Conservation (phyloP, 2,113 vertebrate species). For the Corythornis cristatus region DNA sequence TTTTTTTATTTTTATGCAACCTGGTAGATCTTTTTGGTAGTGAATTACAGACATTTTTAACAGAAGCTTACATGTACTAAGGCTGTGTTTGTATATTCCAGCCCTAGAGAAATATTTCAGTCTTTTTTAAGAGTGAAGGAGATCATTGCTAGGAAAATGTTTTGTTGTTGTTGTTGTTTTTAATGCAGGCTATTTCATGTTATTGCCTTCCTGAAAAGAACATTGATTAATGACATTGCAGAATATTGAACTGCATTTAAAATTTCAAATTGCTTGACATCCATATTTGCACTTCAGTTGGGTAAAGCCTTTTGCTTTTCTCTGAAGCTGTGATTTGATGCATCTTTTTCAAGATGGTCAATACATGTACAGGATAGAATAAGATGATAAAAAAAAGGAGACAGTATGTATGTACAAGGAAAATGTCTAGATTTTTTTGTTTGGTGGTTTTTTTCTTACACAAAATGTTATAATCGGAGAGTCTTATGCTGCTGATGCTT, state of each 20-base stretch:
- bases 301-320: neutral
- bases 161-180: neutral
- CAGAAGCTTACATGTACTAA: neutral
- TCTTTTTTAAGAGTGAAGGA: neutral
- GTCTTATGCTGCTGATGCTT: neutral
- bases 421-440: neutral
- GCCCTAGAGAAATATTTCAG: neutral
- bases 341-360: neutral
- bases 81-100: neutral
- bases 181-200: neutral
- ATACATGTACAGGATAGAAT: neutral
- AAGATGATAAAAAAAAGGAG: neutral
- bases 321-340: neutral
- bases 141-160: neutral
- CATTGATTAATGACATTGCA: conserved; percentile 4
- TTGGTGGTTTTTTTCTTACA: neutral
- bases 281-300: neutral
- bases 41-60: neutral
- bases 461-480: neutral
- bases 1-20: neutral
- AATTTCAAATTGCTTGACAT: neutral
- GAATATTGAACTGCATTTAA: neutral
- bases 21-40: neutral
- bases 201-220: neutral
- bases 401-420: neutral